Evolutionary conservation across 1,140 invertebrate species (phyloP).

Genomic region (Zaprionus inermis): DNA sequence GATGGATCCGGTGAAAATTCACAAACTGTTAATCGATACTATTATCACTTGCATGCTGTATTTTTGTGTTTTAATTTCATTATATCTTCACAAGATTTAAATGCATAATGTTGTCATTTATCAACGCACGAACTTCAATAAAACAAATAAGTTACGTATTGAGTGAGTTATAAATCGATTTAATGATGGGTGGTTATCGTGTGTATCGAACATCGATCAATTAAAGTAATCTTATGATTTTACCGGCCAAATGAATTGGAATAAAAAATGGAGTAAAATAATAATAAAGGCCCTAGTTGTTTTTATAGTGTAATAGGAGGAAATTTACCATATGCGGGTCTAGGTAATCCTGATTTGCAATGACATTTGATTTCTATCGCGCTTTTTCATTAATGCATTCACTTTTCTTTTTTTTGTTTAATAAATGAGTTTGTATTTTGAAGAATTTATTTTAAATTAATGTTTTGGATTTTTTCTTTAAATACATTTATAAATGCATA

Average conservation of each 20-base stretch:
- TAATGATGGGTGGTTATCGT: not conserved
- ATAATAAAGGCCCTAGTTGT: too few relatives aligned
- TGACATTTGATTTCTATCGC: too few relatives aligned
- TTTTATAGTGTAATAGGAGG: too few relatives aligned
- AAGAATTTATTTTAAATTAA: too few relatives aligned
- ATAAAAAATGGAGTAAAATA: not conserved
- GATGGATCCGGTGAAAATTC: conserved; percentile 24
- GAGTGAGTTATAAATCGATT: not conserved
- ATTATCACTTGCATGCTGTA: conserved; percentile 12
- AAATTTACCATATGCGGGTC: too few relatives aligned
- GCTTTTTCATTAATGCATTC: too few relatives aligned
- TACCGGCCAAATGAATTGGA: not conserved
- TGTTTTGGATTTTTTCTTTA: too few relatives aligned
- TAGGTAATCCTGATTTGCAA: too few relatives aligned
- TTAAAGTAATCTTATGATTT: not conserved
- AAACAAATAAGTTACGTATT: not conserved
- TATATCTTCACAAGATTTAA: not conserved
- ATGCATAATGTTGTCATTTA: not conserved
- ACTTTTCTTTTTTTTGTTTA: too few relatives aligned
- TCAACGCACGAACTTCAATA: too few relatives aligned
- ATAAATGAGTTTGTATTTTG: too few relatives aligned
- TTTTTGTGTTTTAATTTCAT: not conserved
- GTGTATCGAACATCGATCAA: not conserved
- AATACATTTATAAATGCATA: too few relatives aligned
- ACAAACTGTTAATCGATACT: conserved; percentile 41